phyloP scores from a whole-genome alignment of 2,113 vertebrate species.

The Labeo catla region DNA sequence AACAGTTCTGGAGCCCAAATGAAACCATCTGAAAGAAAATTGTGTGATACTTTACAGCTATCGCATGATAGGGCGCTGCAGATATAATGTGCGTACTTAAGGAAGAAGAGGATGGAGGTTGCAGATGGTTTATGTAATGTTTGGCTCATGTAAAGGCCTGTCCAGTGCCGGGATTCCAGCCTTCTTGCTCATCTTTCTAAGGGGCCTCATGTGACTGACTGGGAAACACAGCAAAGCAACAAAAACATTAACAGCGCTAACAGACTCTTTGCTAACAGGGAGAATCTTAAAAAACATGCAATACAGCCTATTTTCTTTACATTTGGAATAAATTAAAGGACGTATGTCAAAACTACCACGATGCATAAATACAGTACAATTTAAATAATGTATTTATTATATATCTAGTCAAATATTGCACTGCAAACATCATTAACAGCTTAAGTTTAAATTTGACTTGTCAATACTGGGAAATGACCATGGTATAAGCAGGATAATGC shows the following conservation, averaged over 20 bases:
- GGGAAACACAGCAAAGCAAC: slow-evolving; percentile 42
- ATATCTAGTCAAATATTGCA: too few species aligned
- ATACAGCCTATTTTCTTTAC: background rate
- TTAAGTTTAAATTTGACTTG: too few species aligned
- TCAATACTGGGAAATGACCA: too few species aligned
- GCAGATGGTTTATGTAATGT: slow-evolving; percentile 63
- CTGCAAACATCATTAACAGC: too few species aligned
- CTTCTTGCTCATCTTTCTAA: slow-evolving; percentile 61
- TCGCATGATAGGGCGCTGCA: background rate
- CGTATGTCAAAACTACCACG: background rate
- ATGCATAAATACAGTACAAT: background rate
- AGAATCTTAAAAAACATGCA: background rate
- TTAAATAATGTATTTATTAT: background rate
- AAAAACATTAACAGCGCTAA: slow-evolving; percentile 7
- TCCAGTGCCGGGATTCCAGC: slow-evolving; percentile 58
- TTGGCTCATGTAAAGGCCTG: slow-evolving; percentile 55
- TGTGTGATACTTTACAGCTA: background rate
- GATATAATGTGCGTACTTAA: background rate
- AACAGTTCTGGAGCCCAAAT: background rate
- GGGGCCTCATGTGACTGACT: slow-evolving; percentile 50
- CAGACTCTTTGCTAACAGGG: background rate
- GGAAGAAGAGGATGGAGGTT: slow-evolving; percentile 16
- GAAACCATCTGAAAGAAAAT: background rate
- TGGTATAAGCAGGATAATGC: too few species aligned
- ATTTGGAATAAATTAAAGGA: background rate